Evolutionary conservation across 2,888 invertebrate genomes (phyloP).

Genomic region (Nymphalis c-album): DNA sequence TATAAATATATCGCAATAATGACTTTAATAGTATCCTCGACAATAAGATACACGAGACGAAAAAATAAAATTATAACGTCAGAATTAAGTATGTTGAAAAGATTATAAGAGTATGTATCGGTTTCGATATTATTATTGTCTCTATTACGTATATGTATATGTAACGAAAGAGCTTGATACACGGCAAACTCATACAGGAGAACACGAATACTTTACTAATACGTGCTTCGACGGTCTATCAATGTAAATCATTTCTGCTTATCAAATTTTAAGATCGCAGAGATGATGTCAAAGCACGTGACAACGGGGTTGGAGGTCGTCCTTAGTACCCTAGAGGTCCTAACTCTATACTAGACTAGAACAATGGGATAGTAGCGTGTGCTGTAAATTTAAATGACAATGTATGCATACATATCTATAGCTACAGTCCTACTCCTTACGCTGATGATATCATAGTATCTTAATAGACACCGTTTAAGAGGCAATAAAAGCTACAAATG

Average conservation of each 20-base stretch:
- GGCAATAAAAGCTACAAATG: too few relatives aligned
- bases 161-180: too few relatives aligned
- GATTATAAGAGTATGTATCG: too few relatives aligned
- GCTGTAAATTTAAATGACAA: slow-evolving; percentile 8
- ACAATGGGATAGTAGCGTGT: slow-evolving; percentile 39
- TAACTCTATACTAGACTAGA: slow-evolving; percentile 16
- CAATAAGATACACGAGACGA: too few relatives aligned
- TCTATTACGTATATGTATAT: too few relatives aligned
- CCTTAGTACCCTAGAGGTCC: neutral
- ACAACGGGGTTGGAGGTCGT: slow-evolving; percentile 12
- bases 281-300: slow-evolving; percentile 39
- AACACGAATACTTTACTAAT: neutral
- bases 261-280: neutral
- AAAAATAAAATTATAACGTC: too few relatives aligned
- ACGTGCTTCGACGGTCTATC: neutral
- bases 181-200: neutral
- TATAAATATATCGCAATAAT: too few relatives aligned
- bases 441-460: neutral
- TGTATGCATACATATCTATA: neutral
- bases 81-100: too few relatives aligned
- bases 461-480: neutral
- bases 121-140: too few relatives aligned
- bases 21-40: too few relatives aligned
- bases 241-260: slow-evolving; percentile 3
- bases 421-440: neutral